Base-by-base conservation (phyloP, 2,888 invertebrate genomes). In the Tortrix viridana region DNA sequence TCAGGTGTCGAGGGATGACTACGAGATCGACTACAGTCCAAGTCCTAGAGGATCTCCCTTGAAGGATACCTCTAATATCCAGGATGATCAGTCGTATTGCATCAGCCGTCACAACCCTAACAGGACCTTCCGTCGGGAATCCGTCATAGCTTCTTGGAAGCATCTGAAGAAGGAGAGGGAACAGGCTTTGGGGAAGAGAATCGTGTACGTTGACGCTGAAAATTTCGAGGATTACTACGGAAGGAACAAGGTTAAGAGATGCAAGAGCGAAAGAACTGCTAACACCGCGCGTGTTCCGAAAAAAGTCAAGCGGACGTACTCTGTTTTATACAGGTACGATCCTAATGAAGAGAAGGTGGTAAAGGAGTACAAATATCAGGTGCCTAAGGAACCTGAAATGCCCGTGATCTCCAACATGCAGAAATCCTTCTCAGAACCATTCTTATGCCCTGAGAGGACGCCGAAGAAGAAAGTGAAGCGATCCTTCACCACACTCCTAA, bases 21-120 rank as follows among this genome's bases (percentile, higher is more conserved):
- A 88, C 79, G 91, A 90, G 68, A 74, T 85, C 41, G 89, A 89
- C 76, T 87, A 86, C 85, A 89, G 77, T 67, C 84, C 82, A 54
- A 91, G 91, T 67, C 86, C 89, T 1, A 77, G 91, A 74, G 88
- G 87, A 19, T 91, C 91, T 60, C 92, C 91, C 1, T 69, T 91
- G 65, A 92, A 92, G 72, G 92, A 92, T 65, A 90, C 90, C 7
- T 87, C 92, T 41, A 92, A 91, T 76, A 82, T 90, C 65, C 89
- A 88, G 52, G 89, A 91, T 37, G 88, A 90, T 55, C 81, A 81
- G 50, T 76, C 84, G 1, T 91, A 84, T 76, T 83, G 81, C 75
- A 89, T 92, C 74, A 92, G 91, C 74, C 85, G 92, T n/a, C 91
- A 91, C 76, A 92, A 92, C 65, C 92, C 92, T 0, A 92, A 92